Base-by-base conservation (phyloP, 2,888 invertebrate genomes). In the Drosophila bunnanda region DNA sequence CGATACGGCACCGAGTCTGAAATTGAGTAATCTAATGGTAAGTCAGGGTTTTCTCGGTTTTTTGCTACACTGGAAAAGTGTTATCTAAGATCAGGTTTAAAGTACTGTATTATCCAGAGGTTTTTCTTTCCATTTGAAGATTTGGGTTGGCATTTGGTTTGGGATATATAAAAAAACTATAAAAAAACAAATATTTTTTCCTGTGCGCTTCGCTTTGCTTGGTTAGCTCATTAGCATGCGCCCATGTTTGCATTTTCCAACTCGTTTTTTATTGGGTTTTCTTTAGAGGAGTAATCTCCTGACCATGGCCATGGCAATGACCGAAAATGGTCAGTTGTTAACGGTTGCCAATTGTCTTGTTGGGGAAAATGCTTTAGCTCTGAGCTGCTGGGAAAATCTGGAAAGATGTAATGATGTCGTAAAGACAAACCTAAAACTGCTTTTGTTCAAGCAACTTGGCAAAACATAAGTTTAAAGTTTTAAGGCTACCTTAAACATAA, bases 21-120 rank as follows among this genome's bases (percentile, higher is more conserved):
- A 92, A 91, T 91, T 92, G 82, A 92, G 92, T 83, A 92, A 92
- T 88, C 91, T 92, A 81, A 92, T 92, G 92, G 92, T 92, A 90
- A 92, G 92, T 60, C 80, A 67, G 65, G 68, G 66, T 67, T 64
- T 20, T 8, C 50, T 62, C 15, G 10, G 22, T 15, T 52, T 52
- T 34, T 36, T 48, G 25, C 52, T 25, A 36, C 39, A 60, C 17
- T 13, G 46, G 4, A 30, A 58, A 28, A 34, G 36, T 20, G 32
- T 0, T 7, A 38, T 7, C n/a, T 7, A 36, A 36, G n/a, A 25
- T 53, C 7, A n/a, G 9, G 34, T 36, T 12, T n/a, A n/a, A n/a
- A n/a, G n/a, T n/a, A n/a, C n/a, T n/a, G n/a, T n/a, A n/a, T n/a
- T n/a, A n/a, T n/a, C n/a, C n/a, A 15, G 10, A 30, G 8, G 1